Base-by-base conservation (phyloP, 2,888 invertebrate species). In the Xanthia togata region DNA sequence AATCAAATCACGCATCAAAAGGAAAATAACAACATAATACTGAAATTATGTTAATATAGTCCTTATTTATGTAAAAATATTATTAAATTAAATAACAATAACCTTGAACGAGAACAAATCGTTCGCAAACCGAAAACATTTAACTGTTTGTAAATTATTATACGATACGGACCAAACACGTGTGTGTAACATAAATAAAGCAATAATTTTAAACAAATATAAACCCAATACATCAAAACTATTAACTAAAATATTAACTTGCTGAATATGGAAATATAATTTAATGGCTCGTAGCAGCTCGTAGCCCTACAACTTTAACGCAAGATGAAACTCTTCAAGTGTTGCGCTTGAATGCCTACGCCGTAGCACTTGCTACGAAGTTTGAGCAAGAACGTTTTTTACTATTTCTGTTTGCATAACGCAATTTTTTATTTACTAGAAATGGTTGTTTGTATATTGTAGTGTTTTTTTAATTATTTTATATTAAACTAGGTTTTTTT, bases 281-380 rank as follows among this genome's bases (percentile, higher is more conserved):
- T 73, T 47, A 47, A 84, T 69, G 69, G 1, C 50, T 70, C 64
- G 75, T 80, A 73, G 59, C 55, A 55, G 6, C 59, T 84, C 79
- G 81, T 74, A 85, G 78, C 73, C 62, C 38, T 59, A 72, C 60
- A 78, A 74, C 47, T 74, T 82, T 50, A 41, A 69, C 55, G 59
- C 9, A 70, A 77, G 78, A 74, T 73, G 83, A 83, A 86, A 86
- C 74, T 75, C 62, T 68, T 77, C 71, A 73, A 83, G 68, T 68
- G 82, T 67, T 72, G 65, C 70, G 65, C 50, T 68, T 53, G 44
- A 64, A 82, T 79, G 87, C 79, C 89, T 90, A 88, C 86, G 88
- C 70, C 90, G 91, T 91, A 91, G 91, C 89, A 79, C 81, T 78
- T 86, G 89, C 91, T 91, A 91, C 91, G 89, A 83, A 70, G 73